These are phyloP conservation scores for Dendrocincla tyrannina DNA, from an alignment of 2,797 vertebrate species.

Conservation along the genomic window DNA sequence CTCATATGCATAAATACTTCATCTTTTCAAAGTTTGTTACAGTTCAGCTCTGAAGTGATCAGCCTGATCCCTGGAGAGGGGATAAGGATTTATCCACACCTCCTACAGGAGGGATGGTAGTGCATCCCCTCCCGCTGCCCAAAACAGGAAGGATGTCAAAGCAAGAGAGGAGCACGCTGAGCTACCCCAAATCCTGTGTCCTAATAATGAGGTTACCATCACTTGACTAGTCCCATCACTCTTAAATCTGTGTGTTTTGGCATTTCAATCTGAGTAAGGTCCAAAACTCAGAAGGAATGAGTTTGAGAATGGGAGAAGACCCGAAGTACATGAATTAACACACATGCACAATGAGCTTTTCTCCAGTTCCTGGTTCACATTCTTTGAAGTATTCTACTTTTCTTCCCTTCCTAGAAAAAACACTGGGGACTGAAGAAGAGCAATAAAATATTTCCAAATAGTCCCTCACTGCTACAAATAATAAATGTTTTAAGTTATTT, in stretches of 20 bases:
- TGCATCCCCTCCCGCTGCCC: not conserved
- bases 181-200: not conserved
- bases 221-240: not conserved
- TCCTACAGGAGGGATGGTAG: not conserved
- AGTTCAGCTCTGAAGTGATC: not conserved
- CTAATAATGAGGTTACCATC: not conserved
- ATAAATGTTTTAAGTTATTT: conserved; percentile 63
- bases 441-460: conserved; percentile 48
- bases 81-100: not conserved
- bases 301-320: not conserved
- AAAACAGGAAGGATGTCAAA: not conserved
- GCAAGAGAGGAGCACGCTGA: not conserved
- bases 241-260: not conserved
- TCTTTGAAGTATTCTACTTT: conserved; percentile 45
- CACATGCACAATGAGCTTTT: not conserved
- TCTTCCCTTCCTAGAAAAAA: conserved; percentile 1
- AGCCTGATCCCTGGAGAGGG: not conserved
- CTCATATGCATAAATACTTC: not conserved
- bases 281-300: not conserved
- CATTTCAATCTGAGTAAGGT: not conserved
- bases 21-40: not conserved
- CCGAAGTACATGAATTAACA: not conserved
- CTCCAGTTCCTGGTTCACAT: not conserved
- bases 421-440: conserved; percentile 22
- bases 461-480: conserved; percentile 16